phyloP scores from a whole-genome alignment of 37 sponge, comb jelly and placozoan species.

The Axinella damicornis region DNA sequence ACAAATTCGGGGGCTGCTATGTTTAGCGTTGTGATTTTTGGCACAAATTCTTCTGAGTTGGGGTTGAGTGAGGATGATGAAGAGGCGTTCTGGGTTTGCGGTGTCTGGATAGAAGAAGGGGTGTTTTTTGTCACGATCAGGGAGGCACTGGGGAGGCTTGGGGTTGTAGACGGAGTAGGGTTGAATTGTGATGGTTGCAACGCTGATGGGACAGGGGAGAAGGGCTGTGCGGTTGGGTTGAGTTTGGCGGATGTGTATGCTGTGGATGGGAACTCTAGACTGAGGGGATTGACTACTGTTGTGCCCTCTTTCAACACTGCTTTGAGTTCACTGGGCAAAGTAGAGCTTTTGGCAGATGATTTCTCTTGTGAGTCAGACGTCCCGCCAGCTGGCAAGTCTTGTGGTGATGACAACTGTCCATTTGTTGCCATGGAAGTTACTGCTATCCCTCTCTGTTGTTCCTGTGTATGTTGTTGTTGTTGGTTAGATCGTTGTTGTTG shows the following conservation, averaged over 20 bases:
- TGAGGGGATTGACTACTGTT: neutral
- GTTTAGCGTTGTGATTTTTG: neutral
- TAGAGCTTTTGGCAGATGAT: neutral
- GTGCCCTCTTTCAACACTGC: neutral
- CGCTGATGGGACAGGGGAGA: neutral
- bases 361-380: neutral
- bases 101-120: neutral
- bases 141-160: neutral
- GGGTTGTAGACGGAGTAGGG: neutral
- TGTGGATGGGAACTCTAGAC: neutral
- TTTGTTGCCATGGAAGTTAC: too few species aligned
- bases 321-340: neutral
- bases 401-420: too few species aligned
- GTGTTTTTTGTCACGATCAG: neutral
- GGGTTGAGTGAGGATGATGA: slow-evolving; percentile 9
- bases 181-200: neutral
- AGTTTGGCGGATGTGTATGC: neutral
- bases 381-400: neutral
- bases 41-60: slow-evolving; percentile 27
- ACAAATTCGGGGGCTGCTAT: slow-evolving; percentile 16
- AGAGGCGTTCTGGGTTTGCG: neutral
- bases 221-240: slow-evolving; percentile 18
- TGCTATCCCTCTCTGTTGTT: too few species aligned
- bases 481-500: too few species aligned
- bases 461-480: too few species aligned